Conservation (phyloP, 2,797 vertebrate genomes). For the Clarias pachynema region DNA sequence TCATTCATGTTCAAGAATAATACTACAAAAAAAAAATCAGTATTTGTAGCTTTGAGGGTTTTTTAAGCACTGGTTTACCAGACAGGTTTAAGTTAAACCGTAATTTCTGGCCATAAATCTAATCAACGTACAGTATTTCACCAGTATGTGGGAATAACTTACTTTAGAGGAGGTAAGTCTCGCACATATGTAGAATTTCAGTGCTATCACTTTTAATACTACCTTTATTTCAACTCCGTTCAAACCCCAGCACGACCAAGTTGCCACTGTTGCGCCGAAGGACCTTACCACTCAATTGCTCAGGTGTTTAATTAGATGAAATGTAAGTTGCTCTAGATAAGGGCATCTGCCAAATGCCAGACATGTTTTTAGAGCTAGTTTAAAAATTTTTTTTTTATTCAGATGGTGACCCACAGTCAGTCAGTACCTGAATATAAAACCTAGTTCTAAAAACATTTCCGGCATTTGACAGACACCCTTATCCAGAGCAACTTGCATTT, state of each 20-base stretch:
- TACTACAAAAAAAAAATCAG: not conserved
- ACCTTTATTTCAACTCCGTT: not conserved
- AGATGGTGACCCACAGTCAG: not conserved
- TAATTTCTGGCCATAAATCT: not conserved
- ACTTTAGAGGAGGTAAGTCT: conserved; percentile 21
- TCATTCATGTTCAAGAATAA: not conserved
- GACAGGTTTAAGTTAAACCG: not conserved
- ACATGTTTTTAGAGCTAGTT: no score
- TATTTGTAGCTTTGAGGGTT: not conserved
- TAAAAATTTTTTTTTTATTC: no score
- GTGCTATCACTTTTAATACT: not conserved
- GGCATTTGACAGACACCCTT: no score
- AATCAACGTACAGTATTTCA: not conserved
- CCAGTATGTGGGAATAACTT: conserved; percentile 4
- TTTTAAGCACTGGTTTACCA: not conserved
- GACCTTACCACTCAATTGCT: no score
- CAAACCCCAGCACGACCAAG: no score
- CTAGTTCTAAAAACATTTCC: no score
- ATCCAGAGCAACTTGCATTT: no score
- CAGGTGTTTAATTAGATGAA: no score
- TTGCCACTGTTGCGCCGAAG: no score
- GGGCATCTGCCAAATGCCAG: no score
- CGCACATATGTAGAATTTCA: not conserved
- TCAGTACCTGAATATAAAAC: no score
- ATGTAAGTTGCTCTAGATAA: no score